These are phyloP conservation scores for Brachyptera putata DNA, from an alignment of 2,888 invertebrate genomes.

Conservation along the genomic window DNA sequence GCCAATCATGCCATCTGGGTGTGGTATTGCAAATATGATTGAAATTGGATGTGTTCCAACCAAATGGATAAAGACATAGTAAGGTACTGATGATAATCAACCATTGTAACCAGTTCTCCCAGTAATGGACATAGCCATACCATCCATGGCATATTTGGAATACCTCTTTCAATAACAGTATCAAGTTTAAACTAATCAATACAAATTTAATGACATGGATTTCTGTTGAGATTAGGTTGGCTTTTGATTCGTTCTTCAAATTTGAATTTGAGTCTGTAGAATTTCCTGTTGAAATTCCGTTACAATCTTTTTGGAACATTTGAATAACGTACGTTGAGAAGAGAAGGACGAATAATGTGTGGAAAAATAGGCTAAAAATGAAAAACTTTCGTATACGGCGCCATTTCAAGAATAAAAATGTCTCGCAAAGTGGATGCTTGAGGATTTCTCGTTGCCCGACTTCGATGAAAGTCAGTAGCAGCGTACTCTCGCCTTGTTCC, in stretches of 20 bases:
- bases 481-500: conserved; percentile 63
- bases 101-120: conserved; percentile 85
- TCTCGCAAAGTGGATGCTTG: conserved; percentile 80
- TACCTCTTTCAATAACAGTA: conserved; percentile 58
- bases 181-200: conserved; percentile 28
- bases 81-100: conserved; percentile 69
- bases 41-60: conserved; percentile 27
- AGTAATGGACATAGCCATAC: conserved; percentile 66
- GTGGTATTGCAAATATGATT: background rate
- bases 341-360: conserved; percentile 67
- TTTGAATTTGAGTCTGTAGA: background rate
- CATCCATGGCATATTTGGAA: conserved; percentile 73
- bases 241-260: background rate
- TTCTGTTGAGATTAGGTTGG: background rate
- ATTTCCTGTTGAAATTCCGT: background rate
- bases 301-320: conserved; percentile 43
- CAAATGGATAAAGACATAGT: conserved; percentile 46
- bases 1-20: conserved; percentile 55
- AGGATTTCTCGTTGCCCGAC: conserved; percentile 74
- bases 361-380: conserved; percentile 70
- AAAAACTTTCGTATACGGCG: conserved; percentile 76
- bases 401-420: conserved; percentile 81
- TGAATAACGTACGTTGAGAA: conserved; percentile 70
- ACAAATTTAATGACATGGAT: conserved; percentile 50
- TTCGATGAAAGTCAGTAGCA: conserved; percentile 68